These are phyloP conservation scores for Leptoteleia sp. DNA, from an alignment of 1,140 invertebrate genomes.

Conservation along the genomic window DNA sequence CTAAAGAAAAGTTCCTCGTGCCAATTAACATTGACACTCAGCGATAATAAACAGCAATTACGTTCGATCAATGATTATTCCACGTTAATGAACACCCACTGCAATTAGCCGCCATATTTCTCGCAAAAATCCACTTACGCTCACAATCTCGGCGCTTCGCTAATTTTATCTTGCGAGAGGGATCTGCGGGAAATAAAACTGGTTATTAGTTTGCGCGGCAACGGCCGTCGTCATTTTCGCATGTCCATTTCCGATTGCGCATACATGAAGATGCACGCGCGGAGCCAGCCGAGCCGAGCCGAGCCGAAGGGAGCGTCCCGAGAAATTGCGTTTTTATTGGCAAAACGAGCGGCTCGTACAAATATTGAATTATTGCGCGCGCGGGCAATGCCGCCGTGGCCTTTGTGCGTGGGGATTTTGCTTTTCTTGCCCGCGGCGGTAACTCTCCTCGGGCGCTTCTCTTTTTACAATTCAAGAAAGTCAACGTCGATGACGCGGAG, in stretches of 20 bases:
- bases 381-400: constrained; percentile 30
- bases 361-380: constrained; percentile 64
- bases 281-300: background rate
- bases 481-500: constrained; percentile 59
- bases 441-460: constrained; percentile 53
- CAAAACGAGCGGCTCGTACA: constrained; percentile 31
- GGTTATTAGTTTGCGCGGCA: no score
- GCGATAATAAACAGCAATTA: no score
- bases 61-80: no score
- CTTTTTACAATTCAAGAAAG: constrained; percentile 64
- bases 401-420: constrained; percentile 55
- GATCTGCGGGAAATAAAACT: no score
- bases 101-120: no score
- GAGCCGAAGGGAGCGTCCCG: background rate
- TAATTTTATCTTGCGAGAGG: no score
- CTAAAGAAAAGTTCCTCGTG: no score
- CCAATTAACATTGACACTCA: no score
- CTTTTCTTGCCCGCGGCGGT: constrained; percentile 52
- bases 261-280: constrained; percentile 1
- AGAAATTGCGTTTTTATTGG: constrained; percentile 46
- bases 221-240: background rate
- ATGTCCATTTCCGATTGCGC: background rate
- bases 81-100: no score
- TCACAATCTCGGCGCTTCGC: no score
- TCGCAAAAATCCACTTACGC: no score